Base-by-base conservation (phyloP, 2,888 invertebrate species). In the Oasisia sp. region DNA sequence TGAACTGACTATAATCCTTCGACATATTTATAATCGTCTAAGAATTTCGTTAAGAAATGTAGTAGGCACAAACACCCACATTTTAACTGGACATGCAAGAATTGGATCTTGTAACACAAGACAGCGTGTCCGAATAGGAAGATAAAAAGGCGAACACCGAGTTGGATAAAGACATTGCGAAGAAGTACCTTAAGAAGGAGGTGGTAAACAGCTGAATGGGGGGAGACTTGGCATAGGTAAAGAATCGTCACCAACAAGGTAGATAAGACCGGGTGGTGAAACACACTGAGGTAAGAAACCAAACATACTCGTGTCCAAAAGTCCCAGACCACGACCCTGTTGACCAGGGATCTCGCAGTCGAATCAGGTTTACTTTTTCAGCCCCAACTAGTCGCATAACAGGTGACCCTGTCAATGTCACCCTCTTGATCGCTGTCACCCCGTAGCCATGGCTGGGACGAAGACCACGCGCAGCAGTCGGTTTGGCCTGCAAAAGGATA, bases 361-460 rank as follows among this genome's bases (percentile, higher is more conserved):
- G 96, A 19, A 97, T 96, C 97, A 97, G 97, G 91, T 92, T 50
- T 89, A 94, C 90, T 89, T 97, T 97, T 94, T 97, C 97, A 93
- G 97, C 95, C 93, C 95, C 97, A 95, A 95, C 96, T 94, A 96
- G 94, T 93, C 95, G 96, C 93, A 96, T 95, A 32, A 96, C 93
- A 11, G 96, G 95, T 32, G 95, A 94, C 32, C 96, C 96, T 90
- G 95, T 95, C 92, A 96, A 94, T 91, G 94, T 92, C 92, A 74
- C 74, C 50, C 93, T 92, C 92, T 96, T 97, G 12, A 97, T 97
- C n/a, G 97, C 97, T 0, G 97, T 97, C 91, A 97, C 96, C 38
- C 97, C 97, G 95, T 97, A 97, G 9, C 97, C 97, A 94, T 97
- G 97, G 50, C 97, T 97, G 95, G 97, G 97, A 12, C 97, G 97